Percentiles rank a stretch among this genome's conserved stretches.
Evolutionary conservation across 2,888 invertebrate genomes (phyloP).

Genomic region (Drosophila acutilabella): DNA sequence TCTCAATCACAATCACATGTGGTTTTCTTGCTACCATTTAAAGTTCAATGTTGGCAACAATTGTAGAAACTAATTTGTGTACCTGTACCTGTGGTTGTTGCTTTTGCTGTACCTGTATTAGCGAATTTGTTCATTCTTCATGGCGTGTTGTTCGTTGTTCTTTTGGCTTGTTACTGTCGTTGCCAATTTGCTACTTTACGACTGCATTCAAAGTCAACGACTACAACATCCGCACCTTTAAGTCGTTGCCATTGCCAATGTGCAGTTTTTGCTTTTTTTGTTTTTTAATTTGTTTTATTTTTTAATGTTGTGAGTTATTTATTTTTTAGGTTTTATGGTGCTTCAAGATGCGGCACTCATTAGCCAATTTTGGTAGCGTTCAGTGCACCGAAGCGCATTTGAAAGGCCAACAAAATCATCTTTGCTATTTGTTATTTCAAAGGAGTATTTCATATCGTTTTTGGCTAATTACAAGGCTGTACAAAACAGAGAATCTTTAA

Average conservation of each 20-base stretch:
- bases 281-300: slow-evolving; percentile 17
- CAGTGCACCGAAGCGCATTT: slow-evolving; percentile 42
- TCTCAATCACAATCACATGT: slow-evolving; percentile 59
- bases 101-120: slow-evolving; percentile 29
- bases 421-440: slow-evolving; percentile 8
- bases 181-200: slow-evolving; percentile 74
- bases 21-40: slow-evolving; percentile 71
- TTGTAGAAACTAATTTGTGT: slow-evolving; percentile 73
- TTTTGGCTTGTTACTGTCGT: slow-evolving; percentile 32
- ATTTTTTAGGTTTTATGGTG: slow-evolving; percentile 54
- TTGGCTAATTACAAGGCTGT: background rate
- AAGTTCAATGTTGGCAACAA: slow-evolving; percentile 78
- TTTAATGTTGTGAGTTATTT: slow-evolving; percentile 47
- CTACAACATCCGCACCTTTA: slow-evolving; percentile 71
- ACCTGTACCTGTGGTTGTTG: background rate
- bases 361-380: slow-evolving; percentile 69
- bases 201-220: slow-evolving; percentile 61
- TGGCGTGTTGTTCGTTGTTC: slow-evolving; percentile 14
- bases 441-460: background rate
- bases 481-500: background rate
- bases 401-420: slow-evolving; percentile 16
- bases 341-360: slow-evolving; percentile 64
- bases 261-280: slow-evolving; percentile 26
- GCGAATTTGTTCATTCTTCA: slow-evolving; percentile 31
- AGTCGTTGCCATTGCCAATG: slow-evolving; percentile 38